phyloP scores from a whole-genome alignment of 1,140 invertebrate genomes.

The Chionoecetes opilio region DNA sequence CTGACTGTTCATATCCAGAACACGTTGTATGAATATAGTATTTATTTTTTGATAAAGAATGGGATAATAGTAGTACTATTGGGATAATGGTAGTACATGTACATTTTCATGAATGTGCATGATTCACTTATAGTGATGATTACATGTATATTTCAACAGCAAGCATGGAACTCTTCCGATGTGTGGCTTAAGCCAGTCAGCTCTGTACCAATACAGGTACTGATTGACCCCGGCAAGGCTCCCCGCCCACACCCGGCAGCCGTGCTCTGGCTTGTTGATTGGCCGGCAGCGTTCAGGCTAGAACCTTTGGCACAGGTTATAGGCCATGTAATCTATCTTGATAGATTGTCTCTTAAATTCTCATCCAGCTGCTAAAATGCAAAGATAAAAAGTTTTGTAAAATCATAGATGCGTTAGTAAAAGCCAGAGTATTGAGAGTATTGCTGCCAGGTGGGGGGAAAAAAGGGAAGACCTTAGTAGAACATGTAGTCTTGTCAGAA shows the following conservation, averaged over 20 bases:
- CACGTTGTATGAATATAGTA: background rate
- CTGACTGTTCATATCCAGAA: no score
- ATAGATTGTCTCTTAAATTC: background rate
- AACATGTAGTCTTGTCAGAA: background rate
- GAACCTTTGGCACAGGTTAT: background rate
- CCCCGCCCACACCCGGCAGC: constrained; percentile 54
- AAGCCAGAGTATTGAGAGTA: background rate
- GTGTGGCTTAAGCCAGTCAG: constrained; percentile 77
- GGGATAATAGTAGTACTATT: background rate
- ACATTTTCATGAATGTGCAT: background rate
- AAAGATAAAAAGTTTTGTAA: background rate
- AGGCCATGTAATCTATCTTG: background rate
- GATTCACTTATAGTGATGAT: constrained; percentile 15
- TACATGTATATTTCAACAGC: constrained; percentile 69
- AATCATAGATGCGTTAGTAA: background rate
- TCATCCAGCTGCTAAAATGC: background rate
- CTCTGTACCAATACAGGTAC: constrained; percentile 74
- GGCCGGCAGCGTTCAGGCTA: background rate
- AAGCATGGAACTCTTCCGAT: constrained; percentile 75
- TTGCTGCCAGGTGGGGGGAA: background rate
- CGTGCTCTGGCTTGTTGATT: background rate
- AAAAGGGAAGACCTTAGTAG: background rate
- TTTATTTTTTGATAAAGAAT: background rate
- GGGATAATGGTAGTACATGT: background rate
- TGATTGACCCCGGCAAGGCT: background rate